phyloP scores from a whole-genome alignment of 2,888 invertebrate genomes.

The Epirrhoe alternata region DNA sequence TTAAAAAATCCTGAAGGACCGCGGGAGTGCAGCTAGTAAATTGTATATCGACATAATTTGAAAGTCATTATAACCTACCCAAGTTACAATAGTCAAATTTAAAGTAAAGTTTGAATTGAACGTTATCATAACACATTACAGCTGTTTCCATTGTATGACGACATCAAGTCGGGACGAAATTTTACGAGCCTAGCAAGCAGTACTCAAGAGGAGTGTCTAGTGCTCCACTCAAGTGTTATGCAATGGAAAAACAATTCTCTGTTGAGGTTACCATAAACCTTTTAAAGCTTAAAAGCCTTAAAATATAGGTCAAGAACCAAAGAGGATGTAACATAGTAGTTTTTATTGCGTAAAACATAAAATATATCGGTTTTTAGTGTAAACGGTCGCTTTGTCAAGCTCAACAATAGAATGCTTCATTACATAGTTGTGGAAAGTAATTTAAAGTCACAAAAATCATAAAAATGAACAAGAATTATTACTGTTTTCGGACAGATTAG shows the following conservation, averaged over 20 bases:
- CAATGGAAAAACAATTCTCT: constrained; percentile 19
- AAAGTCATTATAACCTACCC: no score
- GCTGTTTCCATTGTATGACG: not conserved
- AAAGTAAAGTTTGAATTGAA: no score
- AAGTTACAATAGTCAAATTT: no score
- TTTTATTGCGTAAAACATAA: constrained; percentile 38
- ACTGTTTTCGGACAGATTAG: constrained; percentile 17
- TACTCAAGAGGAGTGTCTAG: constrained; percentile 2
- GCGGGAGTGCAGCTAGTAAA: no score
- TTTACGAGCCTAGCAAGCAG: not conserved
- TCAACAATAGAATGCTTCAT: constrained; percentile 55
- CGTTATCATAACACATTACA: no score
- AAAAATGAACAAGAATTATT: constrained; percentile 43
- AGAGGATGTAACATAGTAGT: constrained; percentile 12
- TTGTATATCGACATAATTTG: no score
- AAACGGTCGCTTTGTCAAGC: constrained; percentile 48
- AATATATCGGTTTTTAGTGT: constrained; percentile 38
- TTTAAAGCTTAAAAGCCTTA: constrained; percentile 19
- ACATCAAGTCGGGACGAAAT: not conserved
- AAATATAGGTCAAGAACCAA: constrained; percentile 26
- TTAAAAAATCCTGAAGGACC: no score
- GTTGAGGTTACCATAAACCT: constrained; percentile 8
- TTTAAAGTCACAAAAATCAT: constrained; percentile 47
- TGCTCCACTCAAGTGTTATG: not conserved
- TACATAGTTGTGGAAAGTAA: constrained; percentile 55